A percentile compares a stretch with the other conserved stretches of the same genome.
phyloP scores from a whole-genome alignment of 1,140 invertebrate genomes.

The Drosophila miranda region DNA sequence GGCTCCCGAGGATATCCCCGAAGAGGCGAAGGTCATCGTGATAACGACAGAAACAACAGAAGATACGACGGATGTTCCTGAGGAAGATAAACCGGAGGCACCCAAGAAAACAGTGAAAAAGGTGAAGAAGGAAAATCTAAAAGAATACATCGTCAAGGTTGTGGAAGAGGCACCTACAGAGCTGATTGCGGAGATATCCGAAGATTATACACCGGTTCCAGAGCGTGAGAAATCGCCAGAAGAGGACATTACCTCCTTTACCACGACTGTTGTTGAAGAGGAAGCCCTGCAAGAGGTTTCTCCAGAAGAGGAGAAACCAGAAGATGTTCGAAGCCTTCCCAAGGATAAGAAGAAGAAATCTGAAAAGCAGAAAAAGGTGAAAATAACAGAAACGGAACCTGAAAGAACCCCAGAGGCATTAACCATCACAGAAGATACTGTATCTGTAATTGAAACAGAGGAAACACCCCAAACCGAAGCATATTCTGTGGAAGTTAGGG shows the following conservation, averaged over 20 bases:
- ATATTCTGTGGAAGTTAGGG: conserved; percentile 40
- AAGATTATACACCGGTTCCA: conserved; percentile 26
- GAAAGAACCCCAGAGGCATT: conserved; percentile 5
- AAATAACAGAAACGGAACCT: conserved; percentile 42
- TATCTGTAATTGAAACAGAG: conserved; percentile 32
- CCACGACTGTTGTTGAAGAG: conserved; percentile 61
- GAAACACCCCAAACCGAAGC: conserved; percentile 21
- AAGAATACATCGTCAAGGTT: conserved; percentile 65
- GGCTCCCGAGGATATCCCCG: conserved; percentile 19
- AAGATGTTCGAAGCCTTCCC: not conserved
- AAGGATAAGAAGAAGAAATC: conserved; percentile 76
- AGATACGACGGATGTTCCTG: conserved; percentile 32
- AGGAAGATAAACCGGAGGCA: conserved; percentile 48
- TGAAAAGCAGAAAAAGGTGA: conserved; percentile 69
- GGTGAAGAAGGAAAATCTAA: conserved; percentile 65
- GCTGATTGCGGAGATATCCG: conserved; percentile 49
- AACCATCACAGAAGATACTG: not conserved
- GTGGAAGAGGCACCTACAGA: conserved; percentile 64
- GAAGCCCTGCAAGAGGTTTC: conserved; percentile 10
- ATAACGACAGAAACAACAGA: conserved; percentile 70
- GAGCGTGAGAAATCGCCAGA: not conserved
- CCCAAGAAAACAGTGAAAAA: conserved; percentile 71
- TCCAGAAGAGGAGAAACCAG: conserved; percentile 22
- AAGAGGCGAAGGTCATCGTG: conserved; percentile 70
- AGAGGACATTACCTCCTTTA: conserved; percentile 40